Evolutionary conservation across 2,113 vertebrate genomes (phyloP).

Genomic region (Brevimyrus niger): DNA sequence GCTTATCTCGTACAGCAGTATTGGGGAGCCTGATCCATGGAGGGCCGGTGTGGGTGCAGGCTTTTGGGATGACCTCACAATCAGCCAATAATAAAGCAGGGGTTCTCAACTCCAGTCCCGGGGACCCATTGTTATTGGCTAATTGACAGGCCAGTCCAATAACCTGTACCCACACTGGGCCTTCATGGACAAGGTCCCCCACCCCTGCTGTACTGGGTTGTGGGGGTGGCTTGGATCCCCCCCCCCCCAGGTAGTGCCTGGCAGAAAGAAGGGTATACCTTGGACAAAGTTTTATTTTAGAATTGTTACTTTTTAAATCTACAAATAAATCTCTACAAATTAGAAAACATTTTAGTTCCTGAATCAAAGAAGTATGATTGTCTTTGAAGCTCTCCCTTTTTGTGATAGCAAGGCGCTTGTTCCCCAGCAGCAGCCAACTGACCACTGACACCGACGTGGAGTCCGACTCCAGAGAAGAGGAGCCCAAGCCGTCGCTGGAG

Average conservation of each 20-base stretch:
- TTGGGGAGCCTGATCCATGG: no score
- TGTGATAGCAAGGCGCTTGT: background rate
- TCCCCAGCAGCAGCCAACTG: slow-evolving; percentile 40
- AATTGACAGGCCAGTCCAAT: no score
- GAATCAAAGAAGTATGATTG: background rate
- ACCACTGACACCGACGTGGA: slow-evolving; percentile 37
- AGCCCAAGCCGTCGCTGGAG: slow-evolving; percentile 53
- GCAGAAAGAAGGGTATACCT: background rate
- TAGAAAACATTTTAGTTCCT: background rate
- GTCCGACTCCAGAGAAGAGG: slow-evolving; percentile 38
- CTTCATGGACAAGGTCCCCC: no score
- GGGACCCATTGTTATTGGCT: no score
- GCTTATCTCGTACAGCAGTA: background rate
- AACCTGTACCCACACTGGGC: no score
- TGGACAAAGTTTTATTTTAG: background rate
- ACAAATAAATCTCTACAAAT: background rate
- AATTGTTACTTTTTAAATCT: background rate
- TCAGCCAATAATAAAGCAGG: no score
- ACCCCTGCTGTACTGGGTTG: background rate
- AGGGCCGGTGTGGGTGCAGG: no score
- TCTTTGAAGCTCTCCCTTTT: background rate
- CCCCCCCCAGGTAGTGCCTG: background rate
- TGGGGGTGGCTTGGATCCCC: background rate
- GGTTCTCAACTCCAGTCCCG: no score
- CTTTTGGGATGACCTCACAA: no score